A percentile compares a stretch with the other conserved stretches of the same genome.
phyloP scores from a whole-genome alignment of 2,113 vertebrate genomes.

The Capricornis sumatraensis region DNA sequence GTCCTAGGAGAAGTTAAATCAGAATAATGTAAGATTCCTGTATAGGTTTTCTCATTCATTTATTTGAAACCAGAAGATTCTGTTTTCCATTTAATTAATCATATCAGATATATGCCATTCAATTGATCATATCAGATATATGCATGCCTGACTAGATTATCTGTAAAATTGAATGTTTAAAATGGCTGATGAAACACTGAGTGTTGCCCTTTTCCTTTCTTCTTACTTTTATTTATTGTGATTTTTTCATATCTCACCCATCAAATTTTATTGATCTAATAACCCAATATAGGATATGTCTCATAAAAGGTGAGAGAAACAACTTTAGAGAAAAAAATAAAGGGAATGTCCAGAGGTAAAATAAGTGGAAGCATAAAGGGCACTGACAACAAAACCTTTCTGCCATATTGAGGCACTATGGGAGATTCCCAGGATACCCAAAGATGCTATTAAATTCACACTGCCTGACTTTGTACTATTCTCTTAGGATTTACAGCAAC shows the following conservation, averaged over 20 bases:
- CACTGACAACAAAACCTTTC: slow-evolving; percentile 23
- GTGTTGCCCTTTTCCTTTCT: not conserved
- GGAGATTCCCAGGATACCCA: slow-evolving; percentile 51
- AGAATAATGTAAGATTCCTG: not conserved
- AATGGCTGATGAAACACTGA: slow-evolving; percentile 15
- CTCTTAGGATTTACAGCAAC: slow-evolving; percentile 48
- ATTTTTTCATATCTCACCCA: not conserved
- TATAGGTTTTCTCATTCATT: not conserved
- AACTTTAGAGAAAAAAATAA: not conserved
- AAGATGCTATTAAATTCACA: slow-evolving; percentile 47
- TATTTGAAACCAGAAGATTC: slow-evolving; percentile 2
- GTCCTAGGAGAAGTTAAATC: not conserved
- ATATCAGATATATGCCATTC: not conserved
- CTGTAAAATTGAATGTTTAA: slow-evolving; percentile 20
- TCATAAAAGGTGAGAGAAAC: slow-evolving; percentile 22
- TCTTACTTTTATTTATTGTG: slow-evolving; percentile 16
- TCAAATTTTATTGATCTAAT: not conserved
- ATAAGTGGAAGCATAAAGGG: not conserved
- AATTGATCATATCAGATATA: not conserved
- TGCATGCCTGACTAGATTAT: slow-evolving; percentile 8
- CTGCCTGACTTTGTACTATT: slow-evolving; percentile 42
- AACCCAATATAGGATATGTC: not conserved
- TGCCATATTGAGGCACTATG: slow-evolving; percentile 53
- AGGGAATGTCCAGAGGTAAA: not conserved
- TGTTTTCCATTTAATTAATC: not conserved